Evolutionary conservation across 2,797 vertebrate genomes (phyloP).

Genomic region (Rhabdophis nuchalis): DNA sequence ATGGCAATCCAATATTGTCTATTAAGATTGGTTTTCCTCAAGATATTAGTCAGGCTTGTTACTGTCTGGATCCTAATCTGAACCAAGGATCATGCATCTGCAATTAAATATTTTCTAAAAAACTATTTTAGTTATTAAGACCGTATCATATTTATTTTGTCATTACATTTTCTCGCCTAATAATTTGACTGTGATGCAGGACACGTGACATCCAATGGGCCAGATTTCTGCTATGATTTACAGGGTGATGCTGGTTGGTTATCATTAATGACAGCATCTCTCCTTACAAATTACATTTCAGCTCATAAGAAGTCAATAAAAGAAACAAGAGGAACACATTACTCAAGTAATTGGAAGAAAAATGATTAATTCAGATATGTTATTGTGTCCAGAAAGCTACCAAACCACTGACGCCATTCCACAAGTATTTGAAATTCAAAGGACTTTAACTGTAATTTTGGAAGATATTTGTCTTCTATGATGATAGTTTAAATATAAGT

Average conservation of each 20-base stretch:
- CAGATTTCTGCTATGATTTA: not conserved
- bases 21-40: not conserved
- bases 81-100: not conserved
- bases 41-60: not conserved
- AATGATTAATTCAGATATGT: not conserved
- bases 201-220: not conserved
- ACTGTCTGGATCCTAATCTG: not conserved
- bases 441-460: not conserved
- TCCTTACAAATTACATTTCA: not conserved
- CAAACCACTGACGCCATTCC: not conserved
- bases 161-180: not conserved
- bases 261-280: not conserved
- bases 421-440: not conserved
- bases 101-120: not conserved
- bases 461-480: not conserved
- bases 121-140: not conserved
- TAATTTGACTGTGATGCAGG: not conserved
- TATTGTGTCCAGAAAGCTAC: not conserved
- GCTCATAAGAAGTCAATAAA: not conserved
- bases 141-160: not conserved
- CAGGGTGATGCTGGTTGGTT: not conserved
- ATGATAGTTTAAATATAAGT: not conserved
- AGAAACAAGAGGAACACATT: not conserved
- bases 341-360: not conserved
- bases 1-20: not conserved